Conservation (phyloP, 2,797 vertebrate species). For the Martes flavigula region DNA sequence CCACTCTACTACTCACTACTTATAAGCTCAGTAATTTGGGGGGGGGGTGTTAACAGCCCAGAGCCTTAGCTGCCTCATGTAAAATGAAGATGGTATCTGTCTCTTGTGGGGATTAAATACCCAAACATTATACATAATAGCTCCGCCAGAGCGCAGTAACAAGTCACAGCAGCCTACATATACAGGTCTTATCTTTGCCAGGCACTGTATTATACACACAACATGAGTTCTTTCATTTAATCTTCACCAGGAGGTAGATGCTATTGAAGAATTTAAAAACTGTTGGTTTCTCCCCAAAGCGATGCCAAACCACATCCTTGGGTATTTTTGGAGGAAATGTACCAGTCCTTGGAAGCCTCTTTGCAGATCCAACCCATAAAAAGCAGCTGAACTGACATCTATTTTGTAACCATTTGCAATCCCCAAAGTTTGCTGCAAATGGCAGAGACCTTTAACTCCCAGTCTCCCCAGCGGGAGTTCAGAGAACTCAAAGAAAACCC, state of each 20-base stretch:
- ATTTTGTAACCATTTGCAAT: conserved; percentile 26
- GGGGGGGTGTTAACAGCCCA: neutral
- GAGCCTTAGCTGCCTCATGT: neutral
- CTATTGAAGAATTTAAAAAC: conserved; percentile 33
- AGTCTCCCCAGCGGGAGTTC: neutral
- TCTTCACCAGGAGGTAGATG: neutral
- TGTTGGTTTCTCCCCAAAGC: conserved; percentile 21
- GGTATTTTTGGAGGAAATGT: conserved; percentile 38
- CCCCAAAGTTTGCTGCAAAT: conserved; percentile 9
- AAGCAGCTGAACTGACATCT: conserved; percentile 33
- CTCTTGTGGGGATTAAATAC: neutral
- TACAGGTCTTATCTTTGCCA: neutral
- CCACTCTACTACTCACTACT: neutral
- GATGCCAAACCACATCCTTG: neutral
- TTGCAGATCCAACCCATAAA: conserved; percentile 22
- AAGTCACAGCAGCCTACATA: neutral
- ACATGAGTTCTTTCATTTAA: conserved; percentile 14
- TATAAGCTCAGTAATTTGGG: neutral
- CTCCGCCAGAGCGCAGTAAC: neutral
- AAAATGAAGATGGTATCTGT: neutral
- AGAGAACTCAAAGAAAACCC: conserved; percentile 22
- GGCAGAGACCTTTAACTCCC: conserved; percentile 23
- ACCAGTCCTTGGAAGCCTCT: conserved; percentile 46
- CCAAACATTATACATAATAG: neutral
- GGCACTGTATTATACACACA: neutral